A percentile compares a stretch with the other conserved stretches of the same genome.
These are phyloP conservation scores for Eugnorisma glareosa DNA, from an alignment of 2,888 invertebrate genomes.

Conservation along the genomic window DNA sequence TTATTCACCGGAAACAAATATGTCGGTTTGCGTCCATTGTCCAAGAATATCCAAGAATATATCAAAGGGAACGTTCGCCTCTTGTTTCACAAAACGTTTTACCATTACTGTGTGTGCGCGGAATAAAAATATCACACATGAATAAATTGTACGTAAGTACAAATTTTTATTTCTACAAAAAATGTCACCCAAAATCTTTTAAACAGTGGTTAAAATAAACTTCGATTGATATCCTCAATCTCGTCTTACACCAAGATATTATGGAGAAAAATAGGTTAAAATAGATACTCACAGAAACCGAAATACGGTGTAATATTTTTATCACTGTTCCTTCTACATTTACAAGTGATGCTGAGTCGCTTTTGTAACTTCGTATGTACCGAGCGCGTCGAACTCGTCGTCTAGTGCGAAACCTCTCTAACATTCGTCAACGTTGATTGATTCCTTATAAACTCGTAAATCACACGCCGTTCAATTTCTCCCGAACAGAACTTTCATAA, in stretches of 20 bases:
- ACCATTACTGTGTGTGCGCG: background rate
- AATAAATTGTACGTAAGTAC: background rate
- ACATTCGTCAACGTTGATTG: conserved; percentile 55
- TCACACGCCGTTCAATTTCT: conserved; percentile 45
- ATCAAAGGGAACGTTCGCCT: conserved; percentile 2
- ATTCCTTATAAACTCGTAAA: conserved; percentile 55
- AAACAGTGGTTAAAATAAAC: background rate
- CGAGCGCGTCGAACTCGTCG: background rate
- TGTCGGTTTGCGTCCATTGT: background rate
- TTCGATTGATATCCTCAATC: background rate
- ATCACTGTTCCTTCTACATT: background rate
- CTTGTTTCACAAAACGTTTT: conserved; percentile 26
- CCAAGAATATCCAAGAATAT: background rate
- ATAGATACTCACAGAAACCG: background rate
- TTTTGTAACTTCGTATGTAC: background rate
- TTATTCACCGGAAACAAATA: conserved; percentile 20
- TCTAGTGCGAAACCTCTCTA: conserved; percentile 1
- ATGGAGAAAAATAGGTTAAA: background rate
- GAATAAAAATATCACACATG: background rate
- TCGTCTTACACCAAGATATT: too few species aligned
- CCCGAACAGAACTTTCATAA: conserved; percentile 53
- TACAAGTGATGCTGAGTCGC: background rate
- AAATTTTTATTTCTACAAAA: background rate
- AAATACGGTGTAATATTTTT: background rate
- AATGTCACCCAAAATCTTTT: background rate